Conservation (phyloP, 1,140 invertebrate genomes). For the Brachionus angularis region DNA sequence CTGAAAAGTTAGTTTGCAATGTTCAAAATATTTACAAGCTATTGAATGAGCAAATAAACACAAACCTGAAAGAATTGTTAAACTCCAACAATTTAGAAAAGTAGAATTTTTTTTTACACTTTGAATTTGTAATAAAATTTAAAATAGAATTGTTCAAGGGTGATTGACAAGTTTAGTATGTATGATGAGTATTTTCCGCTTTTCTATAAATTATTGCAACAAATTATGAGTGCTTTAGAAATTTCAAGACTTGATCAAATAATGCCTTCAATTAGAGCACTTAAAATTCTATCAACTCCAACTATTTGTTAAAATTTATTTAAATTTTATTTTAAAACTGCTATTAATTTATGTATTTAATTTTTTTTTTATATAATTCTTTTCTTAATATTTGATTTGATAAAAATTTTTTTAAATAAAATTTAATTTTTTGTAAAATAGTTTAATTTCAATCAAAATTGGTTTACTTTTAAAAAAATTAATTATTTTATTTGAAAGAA, state of each 20-base stretch:
- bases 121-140: not conserved
- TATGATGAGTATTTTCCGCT: slow-evolving; percentile 33
- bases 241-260: slow-evolving; percentile 40
- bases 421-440: too few relatives aligned
- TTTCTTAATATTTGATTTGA: too few relatives aligned
- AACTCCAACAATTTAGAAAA: not conserved
- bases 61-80: not conserved
- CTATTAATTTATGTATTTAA: too few relatives aligned
- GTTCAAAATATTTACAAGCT: slow-evolving; percentile 36
- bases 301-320: slow-evolving; percentile 12
- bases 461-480: too few relatives aligned
- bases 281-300: slow-evolving; percentile 42
- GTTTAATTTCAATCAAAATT: too few relatives aligned
- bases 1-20: slow-evolving; percentile 9
- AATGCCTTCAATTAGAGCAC: slow-evolving; percentile 34
- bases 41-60: not conserved
- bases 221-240: slow-evolving; percentile 30
- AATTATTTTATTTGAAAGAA: too few relatives aligned
- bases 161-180: slow-evolving; percentile 4
- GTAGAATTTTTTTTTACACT: not conserved
- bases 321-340: not conserved
- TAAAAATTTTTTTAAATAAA: too few relatives aligned
- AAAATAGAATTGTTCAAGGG: not conserved
- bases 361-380: too few relatives aligned
- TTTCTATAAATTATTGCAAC: slow-evolving; percentile 13